Evolutionary conservation across 2,888 invertebrate genomes (phyloP), one percentile per base, ranked within the genome.

Genomic region (Chrysolina haemoptera): DNA sequence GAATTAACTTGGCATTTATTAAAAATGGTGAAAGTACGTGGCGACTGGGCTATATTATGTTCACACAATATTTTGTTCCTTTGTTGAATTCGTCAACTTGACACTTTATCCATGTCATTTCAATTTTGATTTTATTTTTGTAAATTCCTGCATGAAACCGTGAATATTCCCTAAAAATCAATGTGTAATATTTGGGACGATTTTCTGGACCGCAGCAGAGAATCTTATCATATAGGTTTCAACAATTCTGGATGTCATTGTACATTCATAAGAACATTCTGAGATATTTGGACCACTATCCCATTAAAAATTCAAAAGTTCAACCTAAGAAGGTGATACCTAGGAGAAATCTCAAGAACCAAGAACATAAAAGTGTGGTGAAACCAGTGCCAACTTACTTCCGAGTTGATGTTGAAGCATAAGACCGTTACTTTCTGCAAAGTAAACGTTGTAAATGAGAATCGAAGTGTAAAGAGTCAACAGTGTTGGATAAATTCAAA

Each of bases 181-280:
- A 68, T 68, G 71, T 71, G 71, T 69, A 68, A 64, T 41, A 82
- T 82, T 81, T 81, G 80, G 81, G 80, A 82, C 66, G 76, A 76
- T 14, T 79, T 80, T 68, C 50, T 79, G 16, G 76, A 77, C 62
- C 74, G 77, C 48, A 70, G 78, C 14, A 71, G 71, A 16, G 76
- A 77, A 20, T 80, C 81, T 27, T 80, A 79, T 65, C 53, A 63
- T 16, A 73, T 73, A 22, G 67, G 74, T 18, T 62, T 66, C 43
- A 55, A 63, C 27, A 41, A 71, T 12, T 66, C 74, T 40, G 70
- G 64, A n/a, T 62, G 69, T n/a, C 43, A 69, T 46, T 75, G 40
- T 18, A 81, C 70, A 77, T 81, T 11, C 80, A 70, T 20, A 79
- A 76, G 69, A 79, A 80, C 65, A 77, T 81, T 10, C 63, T 82